Base-by-base conservation (phyloP, 2,797 vertebrate genomes). In the Hoplostethus mediterraneus region DNA sequence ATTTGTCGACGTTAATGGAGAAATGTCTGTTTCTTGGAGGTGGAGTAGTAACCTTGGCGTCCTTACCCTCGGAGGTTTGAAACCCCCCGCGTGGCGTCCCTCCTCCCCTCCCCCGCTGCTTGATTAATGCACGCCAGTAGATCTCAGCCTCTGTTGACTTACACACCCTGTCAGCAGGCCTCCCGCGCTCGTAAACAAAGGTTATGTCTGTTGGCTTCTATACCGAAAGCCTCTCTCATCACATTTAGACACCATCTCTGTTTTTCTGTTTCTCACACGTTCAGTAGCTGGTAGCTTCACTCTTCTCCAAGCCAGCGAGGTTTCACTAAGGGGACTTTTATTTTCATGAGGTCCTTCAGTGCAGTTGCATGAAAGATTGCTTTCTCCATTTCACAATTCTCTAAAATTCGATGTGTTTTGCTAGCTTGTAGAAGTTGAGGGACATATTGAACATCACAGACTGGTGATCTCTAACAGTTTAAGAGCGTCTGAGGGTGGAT, bases 121-220 rank as follows among this genome's bases (percentile, higher is more conserved):
- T 89, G 92, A 93, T 93, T 90, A 88, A 92, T 88, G 83, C 51
- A 74, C 52, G 77, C 80, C 87, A 81, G 75, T 83, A 65, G 80
- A 87, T 89, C 87, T 85, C 79, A 72, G 77, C 87, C 78, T 82
- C 62, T 30, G 76, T 79, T 91, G 91, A 93, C 86, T 93, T 93
- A 91, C 73, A 87, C 83, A 76, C 84, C 30, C 86, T 91, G 91
- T 93, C 90, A 89, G 82, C 53, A 33, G 48, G 63, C 52, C 54
- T 67, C 85, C 81, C 84, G 84, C 74, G 51, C 90, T 87, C 91
- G 83, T 92, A 92, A 93, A 93, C 86, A 82, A 85, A 81, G 74
- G 81, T 89, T 90, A 83, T 84, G 86, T 88, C 79, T 83, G 80
- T 88, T 86, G 6, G 56, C 69, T 65, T 75, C 73, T 8, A 8